Conservation (phyloP, 2,888 invertebrate genomes). For the Netelia inedita region DNA sequence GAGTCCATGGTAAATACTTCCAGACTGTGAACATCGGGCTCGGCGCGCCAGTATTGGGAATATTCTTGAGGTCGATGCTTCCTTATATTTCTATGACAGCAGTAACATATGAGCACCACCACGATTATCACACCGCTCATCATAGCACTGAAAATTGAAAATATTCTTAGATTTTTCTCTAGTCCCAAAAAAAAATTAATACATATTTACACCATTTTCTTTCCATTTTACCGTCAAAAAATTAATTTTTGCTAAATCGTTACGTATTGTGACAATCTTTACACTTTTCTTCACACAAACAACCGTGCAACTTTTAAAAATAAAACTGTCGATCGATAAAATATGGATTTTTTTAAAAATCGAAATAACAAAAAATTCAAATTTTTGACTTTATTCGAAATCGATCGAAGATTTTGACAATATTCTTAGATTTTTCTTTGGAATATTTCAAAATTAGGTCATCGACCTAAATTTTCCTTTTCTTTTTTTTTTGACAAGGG, state of each 20-base stretch:
- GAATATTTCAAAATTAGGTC: background rate
- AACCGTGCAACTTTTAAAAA: too few species aligned
- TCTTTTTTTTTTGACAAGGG: too few species aligned
- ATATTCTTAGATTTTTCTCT: too few species aligned
- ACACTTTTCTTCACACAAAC: too few species aligned
- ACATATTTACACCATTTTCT: background rate
- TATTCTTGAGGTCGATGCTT: conserved; percentile 85
- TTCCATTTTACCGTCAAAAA: too few species aligned
- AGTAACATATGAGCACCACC: conserved; percentile 92
- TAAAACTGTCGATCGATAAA: too few species aligned
- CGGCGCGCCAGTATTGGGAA: conserved; percentile 85
- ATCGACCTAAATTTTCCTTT: too few species aligned
- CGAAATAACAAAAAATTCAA: background rate
- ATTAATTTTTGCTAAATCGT: too few species aligned
- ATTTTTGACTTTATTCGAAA: background rate
- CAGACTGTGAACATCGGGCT: conserved; percentile 86
- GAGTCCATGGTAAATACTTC: conserved; percentile 87
- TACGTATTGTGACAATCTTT: too few species aligned
- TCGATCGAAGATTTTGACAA: background rate
- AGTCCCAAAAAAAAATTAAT: conserved; percentile 63
- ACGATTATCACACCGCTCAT: conserved; percentile 92
- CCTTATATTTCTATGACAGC: conserved; percentile 88
- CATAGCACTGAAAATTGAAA: conserved; percentile 88
- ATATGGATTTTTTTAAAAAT: too few species aligned
- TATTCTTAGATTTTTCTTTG: background rate